These are phyloP conservation scores for Thripadectes ignobilis DNA, from an alignment of 2,797 vertebrate genomes.

Conservation along the genomic window DNA sequence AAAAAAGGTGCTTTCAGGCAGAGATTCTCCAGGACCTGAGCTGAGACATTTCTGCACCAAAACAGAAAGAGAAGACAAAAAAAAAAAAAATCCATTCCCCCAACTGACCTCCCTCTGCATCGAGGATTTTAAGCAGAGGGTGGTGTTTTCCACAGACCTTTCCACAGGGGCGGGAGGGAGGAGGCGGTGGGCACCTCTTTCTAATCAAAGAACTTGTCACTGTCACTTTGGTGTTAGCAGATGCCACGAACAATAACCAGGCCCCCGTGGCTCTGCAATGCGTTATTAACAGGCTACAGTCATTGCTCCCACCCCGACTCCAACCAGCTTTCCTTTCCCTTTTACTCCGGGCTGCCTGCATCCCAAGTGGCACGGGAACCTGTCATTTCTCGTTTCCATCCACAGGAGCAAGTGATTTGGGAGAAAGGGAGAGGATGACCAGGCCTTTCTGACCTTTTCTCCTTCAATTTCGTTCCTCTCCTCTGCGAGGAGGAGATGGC, in stretches of 20 bases:
- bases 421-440: constrained; percentile 81
- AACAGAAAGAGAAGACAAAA: background rate
- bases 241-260: constrained; percentile 18
- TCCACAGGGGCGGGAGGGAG: background rate
- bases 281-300: constrained; percentile 2
- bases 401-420: constrained; percentile 76
- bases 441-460: constrained; percentile 87
- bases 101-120: accelerated
- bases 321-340: background rate
- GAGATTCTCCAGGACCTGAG: background rate
- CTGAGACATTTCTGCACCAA: background rate
- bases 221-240: constrained; percentile 25
- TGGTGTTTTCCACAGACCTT: background rate
- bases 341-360: background rate
- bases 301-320: background rate
- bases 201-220: constrained; percentile 47
- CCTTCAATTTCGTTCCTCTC: constrained; percentile 82
- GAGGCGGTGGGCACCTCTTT: background rate
- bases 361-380: constrained; percentile 51
- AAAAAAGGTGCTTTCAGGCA: background rate
- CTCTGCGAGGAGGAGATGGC: constrained; percentile 74
- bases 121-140: background rate
- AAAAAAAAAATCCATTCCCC: background rate
- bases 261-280: background rate
- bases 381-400: constrained; percentile 84